Conservation (phyloP, 2,797 vertebrate genomes). For the Nasua narica region DNA sequence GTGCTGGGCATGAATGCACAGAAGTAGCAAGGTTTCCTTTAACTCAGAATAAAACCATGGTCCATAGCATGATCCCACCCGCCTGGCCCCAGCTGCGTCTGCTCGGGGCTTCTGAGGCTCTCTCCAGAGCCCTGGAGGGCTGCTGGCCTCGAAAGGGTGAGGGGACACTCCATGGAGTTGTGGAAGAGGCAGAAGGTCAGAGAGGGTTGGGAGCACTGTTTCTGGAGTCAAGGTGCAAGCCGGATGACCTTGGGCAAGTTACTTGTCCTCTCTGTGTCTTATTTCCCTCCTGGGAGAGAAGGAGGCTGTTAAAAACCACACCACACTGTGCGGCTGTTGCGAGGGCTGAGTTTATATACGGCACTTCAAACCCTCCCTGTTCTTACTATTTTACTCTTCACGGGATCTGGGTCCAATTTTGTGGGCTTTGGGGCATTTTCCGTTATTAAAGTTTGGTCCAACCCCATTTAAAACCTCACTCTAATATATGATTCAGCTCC, state of each 20-base stretch:
- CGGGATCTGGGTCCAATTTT: neutral
- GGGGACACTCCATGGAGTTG: accelerated
- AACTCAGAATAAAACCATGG: accelerated
- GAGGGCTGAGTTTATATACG: neutral
- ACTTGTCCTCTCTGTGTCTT: neutral
- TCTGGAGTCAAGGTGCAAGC: neutral
- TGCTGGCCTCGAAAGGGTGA: accelerated
- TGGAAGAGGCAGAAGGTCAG: neutral
- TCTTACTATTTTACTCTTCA: neutral
- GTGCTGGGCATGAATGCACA: neutral
- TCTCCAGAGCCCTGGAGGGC: neutral
- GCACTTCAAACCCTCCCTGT: neutral
- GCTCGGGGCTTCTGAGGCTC: accelerated
- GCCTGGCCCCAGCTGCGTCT: accelerated
- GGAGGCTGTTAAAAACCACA: neutral
- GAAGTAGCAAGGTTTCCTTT: neutral
- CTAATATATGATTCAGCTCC: neutral
- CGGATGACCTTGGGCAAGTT: neutral
- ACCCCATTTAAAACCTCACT: neutral
- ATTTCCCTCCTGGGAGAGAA: neutral
- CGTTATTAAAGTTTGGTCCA: neutral
- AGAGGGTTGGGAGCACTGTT: accelerated
- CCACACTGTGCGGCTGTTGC: too few species aligned
- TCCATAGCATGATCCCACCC: accelerated
- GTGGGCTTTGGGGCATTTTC: neutral